A percentile compares a stretch with the other conserved stretches of the same genome.
phyloP scores from a whole-genome alignment of 2,888 invertebrate species.

The Cartodere bifasciata region DNA sequence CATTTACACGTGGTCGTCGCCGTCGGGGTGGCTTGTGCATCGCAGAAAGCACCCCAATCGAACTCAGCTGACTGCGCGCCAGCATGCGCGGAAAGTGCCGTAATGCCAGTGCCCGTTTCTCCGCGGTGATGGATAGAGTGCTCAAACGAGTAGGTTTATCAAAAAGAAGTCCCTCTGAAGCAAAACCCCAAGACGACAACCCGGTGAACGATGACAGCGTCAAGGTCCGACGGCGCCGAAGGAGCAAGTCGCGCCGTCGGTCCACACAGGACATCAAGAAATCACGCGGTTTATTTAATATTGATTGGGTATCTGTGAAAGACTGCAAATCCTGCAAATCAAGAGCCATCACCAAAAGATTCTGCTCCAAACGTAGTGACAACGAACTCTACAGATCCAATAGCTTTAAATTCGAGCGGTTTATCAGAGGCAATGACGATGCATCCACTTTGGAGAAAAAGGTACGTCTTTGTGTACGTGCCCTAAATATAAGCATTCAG shows the following conservation, averaged over 20 bases:
- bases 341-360: slow-evolving; percentile 51
- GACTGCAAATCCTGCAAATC: slow-evolving; percentile 44
- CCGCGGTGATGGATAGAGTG: slow-evolving; percentile 34
- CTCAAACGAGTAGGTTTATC: slow-evolving; percentile 34
- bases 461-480: slow-evolving; percentile 41
- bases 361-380: slow-evolving; percentile 64
- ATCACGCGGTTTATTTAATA: slow-evolving; percentile 33
- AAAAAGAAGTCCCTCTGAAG: slow-evolving; percentile 28
- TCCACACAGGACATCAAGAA: slow-evolving; percentile 26
- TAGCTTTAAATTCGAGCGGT: slow-evolving; percentile 79
- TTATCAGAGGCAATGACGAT: slow-evolving; percentile 56
- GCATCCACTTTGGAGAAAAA: slow-evolving; percentile 46
- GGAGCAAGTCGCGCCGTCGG: slow-evolving; percentile 29
- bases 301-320: slow-evolving; percentile 43
- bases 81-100: slow-evolving; percentile 10
- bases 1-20: too few species aligned
- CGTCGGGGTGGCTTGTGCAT: too few species aligned
- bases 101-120: slow-evolving; percentile 8
- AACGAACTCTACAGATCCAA: slow-evolving; percentile 79
- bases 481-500: not conserved
- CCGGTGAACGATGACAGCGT: slow-evolving; percentile 21
- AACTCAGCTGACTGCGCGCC: slow-evolving; percentile 17
- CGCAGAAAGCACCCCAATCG: slow-evolving; percentile 12
- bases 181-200: slow-evolving; percentile 18
- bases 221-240: slow-evolving; percentile 23